Evolutionary conservation across 2,113 vertebrate species (phyloP).

Genomic region (Chamaea fasciata): DNA sequence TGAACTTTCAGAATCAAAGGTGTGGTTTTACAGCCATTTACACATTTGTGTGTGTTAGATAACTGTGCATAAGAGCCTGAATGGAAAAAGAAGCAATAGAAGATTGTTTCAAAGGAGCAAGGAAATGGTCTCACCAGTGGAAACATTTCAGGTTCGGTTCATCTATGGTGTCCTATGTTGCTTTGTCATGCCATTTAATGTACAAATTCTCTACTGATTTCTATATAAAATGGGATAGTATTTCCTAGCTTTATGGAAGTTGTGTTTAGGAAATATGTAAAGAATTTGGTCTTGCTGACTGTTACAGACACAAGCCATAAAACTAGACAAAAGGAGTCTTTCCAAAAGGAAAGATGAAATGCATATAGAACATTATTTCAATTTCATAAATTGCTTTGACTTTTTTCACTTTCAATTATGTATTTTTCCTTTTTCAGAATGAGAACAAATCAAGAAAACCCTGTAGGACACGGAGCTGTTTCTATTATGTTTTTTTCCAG

Average conservation of each 20-base stretch:
- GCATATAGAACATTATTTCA: not conserved
- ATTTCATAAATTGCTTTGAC: not conserved
- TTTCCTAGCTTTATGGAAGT: not conserved
- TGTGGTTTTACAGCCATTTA: not conserved
- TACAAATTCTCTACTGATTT: not conserved
- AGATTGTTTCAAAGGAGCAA: not conserved
- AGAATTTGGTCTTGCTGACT: not conserved
- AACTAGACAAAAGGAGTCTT: not conserved
- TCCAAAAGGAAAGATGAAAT: not conserved
- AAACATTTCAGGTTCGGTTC: not conserved
- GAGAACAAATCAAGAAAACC: not conserved
- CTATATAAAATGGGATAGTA: not conserved
- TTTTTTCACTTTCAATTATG: not conserved
- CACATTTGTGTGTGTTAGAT: not conserved
- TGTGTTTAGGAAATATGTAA: not conserved
- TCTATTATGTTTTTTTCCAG: not conserved
- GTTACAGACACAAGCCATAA: not conserved
- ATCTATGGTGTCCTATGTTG: not conserved
- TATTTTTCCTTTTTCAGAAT: not conserved
- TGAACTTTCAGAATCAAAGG: not conserved
- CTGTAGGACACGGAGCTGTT: not conserved
- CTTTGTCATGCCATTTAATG: not conserved
- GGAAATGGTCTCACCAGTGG: fast-evolving
- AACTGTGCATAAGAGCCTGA: not conserved
- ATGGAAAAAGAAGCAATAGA: not conserved